Evolutionary conservation across 2,888 invertebrate species (phyloP).

Genomic region (Octonoba sinensis): DNA sequence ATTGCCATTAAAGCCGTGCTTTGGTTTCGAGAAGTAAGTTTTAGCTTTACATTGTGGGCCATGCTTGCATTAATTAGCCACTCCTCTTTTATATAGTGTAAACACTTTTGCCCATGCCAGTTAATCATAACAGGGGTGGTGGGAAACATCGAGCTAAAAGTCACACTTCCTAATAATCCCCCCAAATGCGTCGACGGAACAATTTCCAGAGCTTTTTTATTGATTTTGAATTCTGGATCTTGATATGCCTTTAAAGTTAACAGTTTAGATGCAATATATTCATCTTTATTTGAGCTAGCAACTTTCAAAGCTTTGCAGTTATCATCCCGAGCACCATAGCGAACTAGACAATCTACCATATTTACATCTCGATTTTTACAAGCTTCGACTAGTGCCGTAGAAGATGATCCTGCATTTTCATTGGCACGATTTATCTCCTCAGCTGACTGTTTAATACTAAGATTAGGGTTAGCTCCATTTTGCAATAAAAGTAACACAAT

Average conservation of each 20-base stretch:
- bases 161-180: conserved; percentile 70
- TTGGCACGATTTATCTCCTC: conserved; percentile 67
- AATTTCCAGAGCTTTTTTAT: conserved; percentile 85
- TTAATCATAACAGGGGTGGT: conserved; percentile 83
- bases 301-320: conserved; percentile 86
- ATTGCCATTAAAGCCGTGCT: conserved; percentile 86
- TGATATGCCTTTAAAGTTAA: conserved; percentile 88
- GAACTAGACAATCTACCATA: conserved; percentile 83
- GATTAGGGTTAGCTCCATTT: conserved; percentile 86
- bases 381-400: conserved; percentile 78
- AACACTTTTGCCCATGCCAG: conserved; percentile 84
- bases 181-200: conserved; percentile 65
- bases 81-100: conserved; percentile 79
- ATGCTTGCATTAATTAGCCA: conserved; percentile 89
- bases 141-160: conserved; percentile 85
- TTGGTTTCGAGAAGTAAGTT: conserved; percentile 78
- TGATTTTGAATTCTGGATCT: conserved; percentile 93
- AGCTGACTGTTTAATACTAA: conserved; percentile 75
- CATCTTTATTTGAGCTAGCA: conserved; percentile 82
- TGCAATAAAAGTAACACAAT: conserved; percentile 80
- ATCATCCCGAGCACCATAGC: conserved; percentile 86
- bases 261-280: conserved; percentile 82
- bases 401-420: conserved; percentile 65
- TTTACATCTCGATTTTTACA: conserved; percentile 79
- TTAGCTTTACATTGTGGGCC: conserved; percentile 85